Percentiles rank a stretch among this genome's conserved stretches.
These are phyloP conservation scores for Furcifer pardalis DNA, from an alignment of 2,797 vertebrate species.

Conservation along the genomic window DNA sequence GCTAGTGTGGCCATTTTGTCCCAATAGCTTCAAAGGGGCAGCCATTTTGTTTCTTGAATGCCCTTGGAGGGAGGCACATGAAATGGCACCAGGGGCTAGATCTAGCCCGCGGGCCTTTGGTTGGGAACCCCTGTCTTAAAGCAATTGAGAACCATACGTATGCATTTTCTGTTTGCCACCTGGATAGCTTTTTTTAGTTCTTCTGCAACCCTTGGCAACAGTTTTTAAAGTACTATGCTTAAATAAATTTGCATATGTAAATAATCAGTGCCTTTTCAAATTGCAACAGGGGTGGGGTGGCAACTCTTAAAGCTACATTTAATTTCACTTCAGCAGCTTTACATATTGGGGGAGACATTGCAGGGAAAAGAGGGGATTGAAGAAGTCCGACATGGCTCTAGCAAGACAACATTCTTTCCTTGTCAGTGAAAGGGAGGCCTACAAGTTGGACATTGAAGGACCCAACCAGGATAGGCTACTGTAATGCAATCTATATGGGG, in stretches of 20 bases:
- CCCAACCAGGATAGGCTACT: neutral
- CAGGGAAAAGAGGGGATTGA: too few species aligned
- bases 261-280: neutral
- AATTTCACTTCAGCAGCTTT: neutral
- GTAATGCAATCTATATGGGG: neutral
- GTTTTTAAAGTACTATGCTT: constrained; percentile 16
- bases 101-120: too few species aligned
- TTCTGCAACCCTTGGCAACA: neutral
- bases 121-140: too few species aligned
- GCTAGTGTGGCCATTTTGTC: too few species aligned
- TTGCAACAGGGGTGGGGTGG: neutral
- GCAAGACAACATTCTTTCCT: neutral
- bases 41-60: too few species aligned
- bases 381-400: too few species aligned
- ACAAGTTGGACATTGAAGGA: neutral
- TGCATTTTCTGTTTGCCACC: constrained; percentile 1
- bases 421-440: neutral
- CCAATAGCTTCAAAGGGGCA: too few species aligned
- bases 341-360: neutral
- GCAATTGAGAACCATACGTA: neutral
- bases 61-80: too few species aligned
- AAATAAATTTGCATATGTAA: constrained; percentile 20
- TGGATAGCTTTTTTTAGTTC: constrained; percentile 29
- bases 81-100: too few species aligned
- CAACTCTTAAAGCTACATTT: neutral